Base-by-base conservation (phyloP, 2,888 invertebrate species). In the Xestia xanthographa region DNA sequence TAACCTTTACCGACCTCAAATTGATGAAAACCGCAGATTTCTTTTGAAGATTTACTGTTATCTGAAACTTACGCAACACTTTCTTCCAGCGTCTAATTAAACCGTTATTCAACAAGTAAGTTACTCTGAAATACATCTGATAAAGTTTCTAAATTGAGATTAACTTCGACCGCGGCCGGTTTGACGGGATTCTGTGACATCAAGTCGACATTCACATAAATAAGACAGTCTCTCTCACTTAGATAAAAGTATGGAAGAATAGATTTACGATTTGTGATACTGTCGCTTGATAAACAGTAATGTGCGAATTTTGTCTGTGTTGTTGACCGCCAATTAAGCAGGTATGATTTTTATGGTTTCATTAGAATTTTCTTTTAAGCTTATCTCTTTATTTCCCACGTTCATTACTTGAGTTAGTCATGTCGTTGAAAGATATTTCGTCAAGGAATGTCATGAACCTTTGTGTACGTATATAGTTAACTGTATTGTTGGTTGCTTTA, bases 231-330 rank as follows among this genome's bases (percentile, higher is more conserved):
- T 79, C n/a, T 66, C 48, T 79, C 67, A 84, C 83, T 83, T 80
- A 87, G 86, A 79, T 86, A 83, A 79, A 80, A 82, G 68, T 73
- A 71, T 76, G 58, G 75, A 72, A 80, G 72, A 79, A 83, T 72
- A 79, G 77, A 87, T 86, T 86, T 87, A 88, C 74, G 74, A 86
- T 82, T 79, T 67, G 50, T 73, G 88, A 88, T 85, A 75, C 6
- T 75, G 78, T 83, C 84, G 48, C 12, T 75, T 77, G 56, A 77
- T 50, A 58, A 69, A 66, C 69, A 50, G 70, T 71, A 69, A 75
- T 74, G 83, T 80, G 83, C 76, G 66, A 83, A 69, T 73, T 76
- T 73, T 56, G 34, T 69, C 48, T 62, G 62, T 71, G 65, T 62
- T 71, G 62, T 62, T 63, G 34, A 75, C 72, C 66, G 70, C 66